Percentiles rank a stretch among this genome's conserved stretches.
Evolutionary conservation across 2,797 vertebrate genomes (phyloP).

Genomic region (Acomys russatus): DNA sequence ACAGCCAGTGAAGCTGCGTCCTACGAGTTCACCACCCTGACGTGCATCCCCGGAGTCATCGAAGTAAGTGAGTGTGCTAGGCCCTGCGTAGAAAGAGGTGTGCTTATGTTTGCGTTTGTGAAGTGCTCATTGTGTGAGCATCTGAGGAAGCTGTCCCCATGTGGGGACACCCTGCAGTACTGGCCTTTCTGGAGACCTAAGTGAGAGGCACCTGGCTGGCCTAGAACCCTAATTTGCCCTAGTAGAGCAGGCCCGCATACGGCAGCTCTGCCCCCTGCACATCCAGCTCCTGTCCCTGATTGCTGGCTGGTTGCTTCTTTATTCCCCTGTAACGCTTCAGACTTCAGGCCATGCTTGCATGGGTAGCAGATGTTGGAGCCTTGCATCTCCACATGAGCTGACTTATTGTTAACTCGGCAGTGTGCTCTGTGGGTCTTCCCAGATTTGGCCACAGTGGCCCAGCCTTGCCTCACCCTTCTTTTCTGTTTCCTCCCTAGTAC

Average conservation of each 20-base stretch:
- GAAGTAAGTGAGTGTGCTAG: conserved; percentile 90
- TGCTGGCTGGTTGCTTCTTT: neutral
- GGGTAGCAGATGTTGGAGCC: neutral
- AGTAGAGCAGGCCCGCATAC: neutral
- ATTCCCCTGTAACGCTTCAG: neutral
- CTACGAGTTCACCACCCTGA: conserved; percentile 99
- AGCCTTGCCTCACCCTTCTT: neutral
- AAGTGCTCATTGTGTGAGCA: neutral
- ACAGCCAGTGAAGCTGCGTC: conserved; percentile 98
- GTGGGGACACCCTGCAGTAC: neutral
- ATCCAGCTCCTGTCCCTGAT: neutral
- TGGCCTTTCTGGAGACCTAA: neutral
- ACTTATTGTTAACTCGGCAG: neutral
- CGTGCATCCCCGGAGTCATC: conserved; percentile 98
- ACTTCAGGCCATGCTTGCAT: neutral
- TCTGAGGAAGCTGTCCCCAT: neutral
- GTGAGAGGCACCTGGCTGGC: neutral
- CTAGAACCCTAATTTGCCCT: neutral
- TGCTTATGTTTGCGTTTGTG: neutral
- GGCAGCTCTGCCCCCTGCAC: neutral
- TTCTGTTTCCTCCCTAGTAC: conserved; percentile 92
- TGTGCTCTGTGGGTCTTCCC: neutral
- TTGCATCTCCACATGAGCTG: neutral
- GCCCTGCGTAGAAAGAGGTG: neutral
- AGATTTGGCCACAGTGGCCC: neutral